Base-by-base conservation (phyloP, 2,113 vertebrate species). In the Equus przewalskii region DNA sequence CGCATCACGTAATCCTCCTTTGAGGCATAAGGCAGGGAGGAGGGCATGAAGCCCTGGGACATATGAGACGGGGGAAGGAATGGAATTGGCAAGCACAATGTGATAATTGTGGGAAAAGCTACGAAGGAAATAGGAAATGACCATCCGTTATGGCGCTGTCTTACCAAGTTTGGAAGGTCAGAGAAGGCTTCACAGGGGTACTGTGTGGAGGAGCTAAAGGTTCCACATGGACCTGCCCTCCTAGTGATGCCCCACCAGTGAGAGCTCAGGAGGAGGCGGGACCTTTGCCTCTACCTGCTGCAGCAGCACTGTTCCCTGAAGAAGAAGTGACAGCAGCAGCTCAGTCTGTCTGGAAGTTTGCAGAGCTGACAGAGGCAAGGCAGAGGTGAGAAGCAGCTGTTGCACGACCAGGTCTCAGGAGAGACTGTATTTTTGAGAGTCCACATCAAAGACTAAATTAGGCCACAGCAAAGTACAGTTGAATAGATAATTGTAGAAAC, bases 261-360 rank as follows among this genome's bases (percentile, higher is more conserved):
- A 28, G 85, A 19, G 6, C 15, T 72, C 44, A 4, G 4, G 15
- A 79, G 21, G 30, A 51, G 30, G 12, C 30, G 36, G 26, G 7
- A 54, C 30, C 6, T 41, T 79, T 72, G 15, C 22, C 22, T 65
- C 78, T 90, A 2, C 6, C 22, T 13, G 26, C 67, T 69, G 24
- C 51, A 15, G 26, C 1, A 22, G 41, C 28, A 4, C 13, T 36
- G 21, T 41, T 2, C 1, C n/a, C 14, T 44, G 21, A 2, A 14
- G 41, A 54, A 83, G 51, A 81, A 56, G 28, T 51, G 28, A 51
- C 2, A 46, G 26, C 30, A 36, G n/a, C 4, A 56, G 15, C 13
- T 76, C 12, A 54, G 26, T 62, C 6, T 22, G 14, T n/a, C 0
- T 6, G 58, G 36, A 75, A 18, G 2, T 67, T 75, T 91, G 60